Evolutionary conservation across 1,140 invertebrate species (phyloP).

Genomic region (Apis florea): DNA sequence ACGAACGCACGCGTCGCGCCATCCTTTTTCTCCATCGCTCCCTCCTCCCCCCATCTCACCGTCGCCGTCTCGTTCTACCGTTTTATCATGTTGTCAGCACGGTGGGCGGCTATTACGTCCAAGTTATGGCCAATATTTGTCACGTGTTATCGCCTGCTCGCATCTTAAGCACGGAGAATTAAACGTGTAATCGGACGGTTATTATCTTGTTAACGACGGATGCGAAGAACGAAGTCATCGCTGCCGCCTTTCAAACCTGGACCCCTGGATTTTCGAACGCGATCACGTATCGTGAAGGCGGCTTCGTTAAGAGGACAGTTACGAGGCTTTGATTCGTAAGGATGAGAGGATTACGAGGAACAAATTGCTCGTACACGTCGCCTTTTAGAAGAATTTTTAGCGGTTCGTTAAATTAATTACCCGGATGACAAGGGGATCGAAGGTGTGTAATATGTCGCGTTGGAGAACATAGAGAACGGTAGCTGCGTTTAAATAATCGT

Average conservation of each 20-base stretch:
- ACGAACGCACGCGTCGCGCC: slow-evolving; percentile 11
- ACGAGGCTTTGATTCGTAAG: neutral
- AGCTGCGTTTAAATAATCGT: too few species aligned
- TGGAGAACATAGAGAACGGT: too few species aligned
- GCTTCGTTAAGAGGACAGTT: slow-evolving; percentile 19
- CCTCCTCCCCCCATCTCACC: neutral
- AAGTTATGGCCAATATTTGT: slow-evolving; percentile 77
- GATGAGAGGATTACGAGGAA: neutral
- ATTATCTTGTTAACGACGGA: slow-evolving; percentile 76
- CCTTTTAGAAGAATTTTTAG: slow-evolving; percentile 16
- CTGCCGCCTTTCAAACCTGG: neutral
- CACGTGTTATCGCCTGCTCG: slow-evolving; percentile 73
- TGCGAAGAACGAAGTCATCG: slow-evolving; percentile 41
- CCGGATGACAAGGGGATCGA: neutral
- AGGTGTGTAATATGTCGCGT: too few species aligned
- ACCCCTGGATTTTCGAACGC: slow-evolving; percentile 7
- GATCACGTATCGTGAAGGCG: neutral
- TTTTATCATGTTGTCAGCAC: slow-evolving; percentile 65
- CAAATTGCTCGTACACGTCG: slow-evolving; percentile 18
- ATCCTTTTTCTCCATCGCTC: neutral
- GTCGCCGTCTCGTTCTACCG: slow-evolving; percentile 6
- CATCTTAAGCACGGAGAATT: slow-evolving; percentile 74
- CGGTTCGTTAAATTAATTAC: neutral
- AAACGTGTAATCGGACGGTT: slow-evolving; percentile 75
- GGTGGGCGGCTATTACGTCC: slow-evolving; percentile 62